Evolutionary conservation across 2,113 vertebrate species (phyloP).

Genomic region (Aix galericulata): DNA sequence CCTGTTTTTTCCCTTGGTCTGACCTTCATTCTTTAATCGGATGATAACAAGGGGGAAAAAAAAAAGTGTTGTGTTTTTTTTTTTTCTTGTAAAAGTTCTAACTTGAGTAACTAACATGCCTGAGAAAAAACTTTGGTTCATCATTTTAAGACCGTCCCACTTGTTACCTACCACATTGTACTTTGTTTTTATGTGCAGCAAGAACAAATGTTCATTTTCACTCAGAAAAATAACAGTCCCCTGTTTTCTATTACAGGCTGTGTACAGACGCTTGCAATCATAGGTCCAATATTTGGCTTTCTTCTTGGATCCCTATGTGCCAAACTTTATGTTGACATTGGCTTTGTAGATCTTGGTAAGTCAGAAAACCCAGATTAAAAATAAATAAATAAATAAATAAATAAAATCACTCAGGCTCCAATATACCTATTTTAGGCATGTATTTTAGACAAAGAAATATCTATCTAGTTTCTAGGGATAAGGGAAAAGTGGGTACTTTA

Average conservation of each 20-base stretch:
- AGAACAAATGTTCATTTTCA: not conserved
- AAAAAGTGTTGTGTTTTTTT: not conserved
- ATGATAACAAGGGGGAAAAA: not conserved
- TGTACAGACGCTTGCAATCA: constrained; percentile 88
- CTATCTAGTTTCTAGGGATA: not conserved
- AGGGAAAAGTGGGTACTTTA: not conserved
- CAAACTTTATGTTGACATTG: constrained; percentile 92
- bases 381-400: not conserved
- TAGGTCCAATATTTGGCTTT: constrained; percentile 94
- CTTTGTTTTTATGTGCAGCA: not conserved
- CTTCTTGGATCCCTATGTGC: constrained; percentile 91
- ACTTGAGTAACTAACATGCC: not conserved
- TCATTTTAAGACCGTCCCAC: not conserved
- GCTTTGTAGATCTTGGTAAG: constrained; percentile 90
- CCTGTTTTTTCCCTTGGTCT: not conserved
- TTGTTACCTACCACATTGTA: not conserved
- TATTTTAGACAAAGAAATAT: not conserved
- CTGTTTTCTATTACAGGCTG: constrained; percentile 78
- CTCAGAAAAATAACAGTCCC: not conserved
- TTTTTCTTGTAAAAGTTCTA: not conserved
- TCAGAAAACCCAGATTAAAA: not conserved
- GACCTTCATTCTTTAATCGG: not conserved
- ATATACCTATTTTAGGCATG: not conserved
- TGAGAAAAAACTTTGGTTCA: not conserved
- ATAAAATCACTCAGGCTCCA: not conserved